Evolutionary conservation across 2,888 invertebrate species (phyloP).

Genomic region (Acleris emargana): DNA sequence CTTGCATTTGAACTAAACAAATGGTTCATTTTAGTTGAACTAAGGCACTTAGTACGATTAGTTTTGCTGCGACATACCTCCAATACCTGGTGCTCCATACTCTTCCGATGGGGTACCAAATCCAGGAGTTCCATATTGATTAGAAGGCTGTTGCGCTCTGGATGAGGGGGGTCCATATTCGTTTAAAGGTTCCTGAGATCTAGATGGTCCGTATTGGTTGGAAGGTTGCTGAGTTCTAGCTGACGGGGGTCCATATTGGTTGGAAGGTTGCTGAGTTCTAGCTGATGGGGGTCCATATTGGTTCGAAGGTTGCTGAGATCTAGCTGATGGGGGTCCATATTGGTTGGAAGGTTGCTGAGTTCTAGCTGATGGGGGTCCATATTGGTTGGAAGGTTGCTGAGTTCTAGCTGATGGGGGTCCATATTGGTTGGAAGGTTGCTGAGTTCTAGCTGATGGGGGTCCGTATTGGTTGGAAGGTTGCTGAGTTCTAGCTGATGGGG

Average conservation of each 20-base stretch:
- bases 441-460: slow-evolving; percentile 36
- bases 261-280: too few relatives aligned
- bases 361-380: slow-evolving; percentile 1
- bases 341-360: slow-evolving; percentile 38
- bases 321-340: slow-evolving; percentile 28
- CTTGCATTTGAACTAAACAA: neutral
- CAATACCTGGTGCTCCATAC: slow-evolving; percentile 47
- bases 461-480: slow-evolving; percentile 44
- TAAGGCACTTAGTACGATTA: too few relatives aligned
- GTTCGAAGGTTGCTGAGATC: too few relatives aligned
- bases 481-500: slow-evolving; percentile 20
- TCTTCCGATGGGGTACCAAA: slow-evolving; percentile 42
- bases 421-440: slow-evolving; percentile 39
- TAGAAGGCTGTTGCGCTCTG: slow-evolving; percentile 36
- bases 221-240: slow-evolving; percentile 40
- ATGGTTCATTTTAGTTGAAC: too few relatives aligned
- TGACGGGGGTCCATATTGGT: neutral
- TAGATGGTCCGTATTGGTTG: slow-evolving; percentile 24
- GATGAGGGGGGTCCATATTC: slow-evolving; percentile 31
- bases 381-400: neutral
- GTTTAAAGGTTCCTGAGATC: slow-evolving; percentile 17
- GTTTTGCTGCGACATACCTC: slow-evolving; percentile 10
- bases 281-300: neutral
- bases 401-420: slow-evolving; percentile 31
- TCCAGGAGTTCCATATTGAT: slow-evolving; percentile 35